These are phyloP conservation scores for Leptopterna dolabrata DNA, from an alignment of 2,888 invertebrate species.

Conservation along the genomic window DNA sequence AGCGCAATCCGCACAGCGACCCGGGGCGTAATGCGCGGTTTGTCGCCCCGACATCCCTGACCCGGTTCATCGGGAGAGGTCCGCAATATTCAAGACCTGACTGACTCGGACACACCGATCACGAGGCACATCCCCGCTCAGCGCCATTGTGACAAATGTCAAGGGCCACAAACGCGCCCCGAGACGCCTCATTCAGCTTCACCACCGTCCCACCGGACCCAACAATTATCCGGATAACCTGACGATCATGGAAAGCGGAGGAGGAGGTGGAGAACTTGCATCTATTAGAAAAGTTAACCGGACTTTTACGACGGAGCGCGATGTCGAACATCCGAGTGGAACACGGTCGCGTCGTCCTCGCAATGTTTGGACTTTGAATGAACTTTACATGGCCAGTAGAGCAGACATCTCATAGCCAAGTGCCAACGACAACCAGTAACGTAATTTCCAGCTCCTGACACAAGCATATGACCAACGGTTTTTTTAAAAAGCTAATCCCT, in stretches of 20 bases:
- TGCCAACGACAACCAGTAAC: background rate
- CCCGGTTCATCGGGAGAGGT: background rate
- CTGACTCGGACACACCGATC: background rate
- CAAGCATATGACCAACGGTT: too few relatives aligned
- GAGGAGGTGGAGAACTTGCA: background rate
- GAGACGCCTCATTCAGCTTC: background rate
- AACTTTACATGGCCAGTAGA: too few relatives aligned
- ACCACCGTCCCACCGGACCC: background rate
- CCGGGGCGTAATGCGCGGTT: background rate
- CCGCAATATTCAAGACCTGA: background rate
- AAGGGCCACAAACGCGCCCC: background rate
- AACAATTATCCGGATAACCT: background rate
- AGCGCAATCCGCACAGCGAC: background rate
- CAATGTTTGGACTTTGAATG: background rate
- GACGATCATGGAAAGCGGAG: background rate
- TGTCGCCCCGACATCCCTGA: conserved; percentile 7
- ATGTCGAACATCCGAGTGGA: background rate
- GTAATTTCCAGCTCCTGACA: background rate
- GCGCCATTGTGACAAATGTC: conserved; percentile 21
- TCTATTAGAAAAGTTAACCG: background rate
- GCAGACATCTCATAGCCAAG: background rate
- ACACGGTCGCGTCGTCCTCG: background rate
- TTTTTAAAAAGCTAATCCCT: too few relatives aligned
- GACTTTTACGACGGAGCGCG: background rate
- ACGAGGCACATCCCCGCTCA: background rate